These are phyloP conservation scores for Callospermophilus lateralis DNA, from an alignment of 2,113 vertebrate species.

Conservation along the genomic window DNA sequence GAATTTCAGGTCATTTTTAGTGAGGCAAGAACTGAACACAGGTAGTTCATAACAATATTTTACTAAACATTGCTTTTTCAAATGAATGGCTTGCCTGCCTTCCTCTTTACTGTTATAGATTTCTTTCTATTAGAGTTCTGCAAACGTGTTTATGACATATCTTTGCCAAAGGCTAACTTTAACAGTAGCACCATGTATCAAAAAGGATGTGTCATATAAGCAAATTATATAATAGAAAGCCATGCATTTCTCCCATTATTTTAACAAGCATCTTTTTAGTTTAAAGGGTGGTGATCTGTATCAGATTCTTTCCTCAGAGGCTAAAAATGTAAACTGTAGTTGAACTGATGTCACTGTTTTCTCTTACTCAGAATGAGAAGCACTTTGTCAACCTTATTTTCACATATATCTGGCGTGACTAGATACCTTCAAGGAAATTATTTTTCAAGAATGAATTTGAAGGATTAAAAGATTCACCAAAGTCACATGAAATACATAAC, in stretches of 20 bases:
- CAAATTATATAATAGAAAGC: conserved; percentile 2
- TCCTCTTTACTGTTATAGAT: conserved; percentile 55
- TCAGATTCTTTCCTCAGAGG: conserved; percentile 19
- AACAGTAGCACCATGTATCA: conserved; percentile 38
- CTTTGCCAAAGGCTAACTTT: conserved; percentile 67
- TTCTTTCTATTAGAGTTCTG: conserved; percentile 68
- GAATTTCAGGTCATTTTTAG: conserved; percentile 55
- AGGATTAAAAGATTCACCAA: conserved; percentile 71
- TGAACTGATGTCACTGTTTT: conserved; percentile 39
- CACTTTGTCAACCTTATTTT: conserved; percentile 63
- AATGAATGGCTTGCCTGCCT: conserved; percentile 57
- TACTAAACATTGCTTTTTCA: conserved; percentile 68
- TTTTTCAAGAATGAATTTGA: conserved; percentile 68
- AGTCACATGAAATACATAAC: conserved; percentile 67
- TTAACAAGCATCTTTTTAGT: conserved; percentile 60
- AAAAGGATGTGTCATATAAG: conserved; percentile 56
- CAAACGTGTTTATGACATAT: conserved; percentile 73
- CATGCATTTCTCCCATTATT: conserved; percentile 61
- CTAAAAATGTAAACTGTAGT: conserved; percentile 64
- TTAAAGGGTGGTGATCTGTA: conserved; percentile 41
- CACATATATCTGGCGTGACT: conserved; percentile 56
- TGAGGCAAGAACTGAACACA: conserved; percentile 47
- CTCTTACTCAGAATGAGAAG: conserved; percentile 25
- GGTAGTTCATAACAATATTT: conserved; percentile 70
- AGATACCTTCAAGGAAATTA: conserved; percentile 68